Evolutionary conservation across 92 coral and sea anemone species (phyloP), one percentile per base, ranked within the genome.

Genomic region (Siderastrea radians): DNA sequence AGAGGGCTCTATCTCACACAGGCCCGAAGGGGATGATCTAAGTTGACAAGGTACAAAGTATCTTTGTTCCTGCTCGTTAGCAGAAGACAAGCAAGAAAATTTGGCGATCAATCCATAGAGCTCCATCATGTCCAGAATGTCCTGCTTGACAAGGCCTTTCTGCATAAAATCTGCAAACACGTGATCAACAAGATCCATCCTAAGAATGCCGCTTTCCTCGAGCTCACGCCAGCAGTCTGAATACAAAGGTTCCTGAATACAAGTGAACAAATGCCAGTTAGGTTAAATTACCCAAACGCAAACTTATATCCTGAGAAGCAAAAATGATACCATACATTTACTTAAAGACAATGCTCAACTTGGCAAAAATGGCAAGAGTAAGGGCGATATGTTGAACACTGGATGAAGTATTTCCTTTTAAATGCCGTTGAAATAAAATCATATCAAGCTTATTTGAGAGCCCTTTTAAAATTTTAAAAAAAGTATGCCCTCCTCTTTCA

Each of bases 11-110:
- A 90, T 77, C 73, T 95, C 93, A 44, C 90, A 46, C 59, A 95
- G 77, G 16, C 57, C 92, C 54, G 81, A 79, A 0, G 98, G 98
- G 5, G 98, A 92, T 38, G 95, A 90, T 13, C 83, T 79, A 6
- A 94, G 87, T 70, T 94, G 98, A 3, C 95, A 90, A 46, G 98
- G 98, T 11, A 94, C 95, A 72, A 94, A 94, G 68, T 94, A 94
- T 26, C 69, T 75, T 9, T 60, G 61, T 43, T 68, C 77, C 6
- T 49, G 44, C 11, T 16, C 68, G 52, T n/a, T 43, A 3, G 53
- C 19, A 14, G 60, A 67, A 67, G 82, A 52, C 19, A 10, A 54
- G 55, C 44, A 68, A 26, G 67, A 26, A 49, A 93, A 88, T 72
- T 70, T 81, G 49, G 94, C 96, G 26, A 93, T 85, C 65, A 93